Evolutionary conservation across 2,888 invertebrate genomes (phyloP), one percentile per base, ranked within the genome.

Genomic region (Drosophila atroscutellata): DNA sequence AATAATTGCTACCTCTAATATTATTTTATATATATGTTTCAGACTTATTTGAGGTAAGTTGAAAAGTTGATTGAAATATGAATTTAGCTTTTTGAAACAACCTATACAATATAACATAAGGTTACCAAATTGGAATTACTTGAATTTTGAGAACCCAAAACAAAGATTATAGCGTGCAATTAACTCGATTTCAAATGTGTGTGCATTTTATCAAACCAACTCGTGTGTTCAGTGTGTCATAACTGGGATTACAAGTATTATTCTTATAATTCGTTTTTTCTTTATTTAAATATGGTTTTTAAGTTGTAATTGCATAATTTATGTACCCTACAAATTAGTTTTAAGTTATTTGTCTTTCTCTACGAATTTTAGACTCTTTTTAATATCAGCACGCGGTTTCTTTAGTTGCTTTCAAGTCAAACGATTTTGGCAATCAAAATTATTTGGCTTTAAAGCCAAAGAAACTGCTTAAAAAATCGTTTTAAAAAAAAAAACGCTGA

Each of bases 131-230:
- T 34, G 42, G 39, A 36, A 36, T 50, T 36, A 39, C 28, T 39
- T 30, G 39, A 28, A 28, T 20, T n/a, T 28, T 39, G 15, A 37
- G 36, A 55, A 58, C 72, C 65, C 71, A 83, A 81, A 63, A 71
- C 67, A 51, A 58, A 71, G 69, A 64, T 70, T 70, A 77, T 72
- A 89, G 71, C 85, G 89, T 85, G 85, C 85, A 85, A 77, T 60
- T 73, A 85, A 85, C 85, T 89, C 73, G 85, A 81, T 86, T 86
- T 77, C 74, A 84, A 86, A 81, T 75, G 70, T 79, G 82, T 87
- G 85, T 87, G 85, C 85, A 87, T 77, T 87, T 58, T 84, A 66
- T 82, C 72, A 85, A 89, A 89, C 85, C 80, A 85, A 87, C 85
- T 84, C 85, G 75, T 81, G 82, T 84, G 60, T 75, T 75, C 54